Percentiles rank a stretch among this genome's conserved stretches.
phyloP scores from a whole-genome alignment of 2,113 vertebrate genomes.

The Anoura caudifer region DNA sequence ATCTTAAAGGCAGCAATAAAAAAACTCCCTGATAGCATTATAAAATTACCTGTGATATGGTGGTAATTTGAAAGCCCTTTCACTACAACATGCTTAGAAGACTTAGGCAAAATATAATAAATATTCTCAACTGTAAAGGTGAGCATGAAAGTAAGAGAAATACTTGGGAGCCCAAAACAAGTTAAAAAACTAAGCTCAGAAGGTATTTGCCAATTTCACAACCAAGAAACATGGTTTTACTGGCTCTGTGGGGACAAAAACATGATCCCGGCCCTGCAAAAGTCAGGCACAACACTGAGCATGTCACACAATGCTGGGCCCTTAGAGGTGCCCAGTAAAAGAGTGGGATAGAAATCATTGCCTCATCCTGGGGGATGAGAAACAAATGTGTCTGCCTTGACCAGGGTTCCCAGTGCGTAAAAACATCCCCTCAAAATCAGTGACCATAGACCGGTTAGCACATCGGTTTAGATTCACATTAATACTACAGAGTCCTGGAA shows the following conservation, averaged over 20 bases:
- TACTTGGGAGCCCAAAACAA: neutral
- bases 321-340: neutral
- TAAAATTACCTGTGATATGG: neutral
- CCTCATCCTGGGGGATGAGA: neutral
- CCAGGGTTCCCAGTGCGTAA: neutral
- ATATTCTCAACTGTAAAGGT: neutral
- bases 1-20: neutral
- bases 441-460: neutral
- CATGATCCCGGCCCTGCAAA: neutral
- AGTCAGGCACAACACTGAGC: neutral
- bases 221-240: neutral
- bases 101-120: neutral
- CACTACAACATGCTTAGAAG: neutral
- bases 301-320: neutral
- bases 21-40: neutral
- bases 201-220: neutral
- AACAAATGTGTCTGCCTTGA: neutral
- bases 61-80: neutral
- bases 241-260: neutral
- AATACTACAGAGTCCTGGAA: neutral
- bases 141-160: neutral
- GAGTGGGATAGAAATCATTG: neutral
- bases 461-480: neutral
- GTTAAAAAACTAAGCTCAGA: neutral
- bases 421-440: neutral